Evolutionary conservation across 2,888 invertebrate species (phyloP).

Genomic region (Venustoraphidia nigricollis): DNA sequence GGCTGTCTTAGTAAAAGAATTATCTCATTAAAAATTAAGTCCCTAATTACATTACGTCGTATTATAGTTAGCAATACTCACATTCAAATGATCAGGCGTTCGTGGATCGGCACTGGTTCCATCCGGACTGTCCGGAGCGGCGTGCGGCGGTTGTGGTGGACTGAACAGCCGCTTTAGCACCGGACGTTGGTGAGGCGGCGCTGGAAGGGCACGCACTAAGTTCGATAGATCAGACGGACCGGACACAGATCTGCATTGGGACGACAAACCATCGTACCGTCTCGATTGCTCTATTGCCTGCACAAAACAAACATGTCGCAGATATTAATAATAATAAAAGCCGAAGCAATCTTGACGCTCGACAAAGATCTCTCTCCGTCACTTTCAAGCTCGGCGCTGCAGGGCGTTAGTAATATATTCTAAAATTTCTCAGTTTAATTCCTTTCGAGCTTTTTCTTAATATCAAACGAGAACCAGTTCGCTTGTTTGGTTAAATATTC

Average conservation of each 20-base stretch:
- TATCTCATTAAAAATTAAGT: too few species aligned
- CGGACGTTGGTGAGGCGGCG: constrained; percentile 31
- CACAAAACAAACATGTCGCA: constrained; percentile 10
- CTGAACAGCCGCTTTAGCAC: constrained; percentile 36
- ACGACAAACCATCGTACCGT: constrained; percentile 66
- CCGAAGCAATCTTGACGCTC: too few species aligned
- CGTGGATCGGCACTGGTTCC: constrained; percentile 27
- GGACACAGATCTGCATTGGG: constrained; percentile 61
- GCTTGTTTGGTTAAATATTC: too few species aligned
- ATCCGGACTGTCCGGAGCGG: constrained; percentile 28
- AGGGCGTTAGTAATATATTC: too few species aligned
- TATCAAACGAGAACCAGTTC: too few species aligned
- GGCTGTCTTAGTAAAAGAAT: too few species aligned
- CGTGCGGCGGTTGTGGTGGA: constrained; percentile 51
- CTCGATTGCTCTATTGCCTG: constrained; percentile 71
- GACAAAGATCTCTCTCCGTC: too few species aligned
- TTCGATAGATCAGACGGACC: constrained; percentile 60
- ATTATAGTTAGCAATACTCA: constrained; percentile 19
- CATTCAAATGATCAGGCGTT: constrained; percentile 27
- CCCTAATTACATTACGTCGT: too few species aligned
- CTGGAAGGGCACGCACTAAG: constrained; percentile 55
- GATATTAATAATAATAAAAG: too few species aligned
- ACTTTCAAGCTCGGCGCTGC: too few species aligned
- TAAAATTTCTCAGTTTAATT: too few species aligned
- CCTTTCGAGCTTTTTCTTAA: too few species aligned